phyloP scores from a whole-genome alignment of 1,140 invertebrate species.

The Drosophila simulans region DNA sequence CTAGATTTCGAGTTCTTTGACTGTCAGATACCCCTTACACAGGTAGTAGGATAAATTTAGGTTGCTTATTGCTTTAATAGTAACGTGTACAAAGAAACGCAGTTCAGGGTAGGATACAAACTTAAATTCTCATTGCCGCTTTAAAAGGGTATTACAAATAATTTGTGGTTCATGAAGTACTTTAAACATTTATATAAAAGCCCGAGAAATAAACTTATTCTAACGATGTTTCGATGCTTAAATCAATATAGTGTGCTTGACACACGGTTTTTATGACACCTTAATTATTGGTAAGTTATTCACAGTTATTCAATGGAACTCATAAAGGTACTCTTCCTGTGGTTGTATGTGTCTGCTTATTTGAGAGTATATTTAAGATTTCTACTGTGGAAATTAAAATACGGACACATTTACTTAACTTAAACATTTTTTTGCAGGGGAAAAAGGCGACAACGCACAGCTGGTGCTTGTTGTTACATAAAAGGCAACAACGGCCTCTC shows the following conservation, averaged over 20 bases:
- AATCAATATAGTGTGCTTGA: neutral
- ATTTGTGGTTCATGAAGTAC: no score
- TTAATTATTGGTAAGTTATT: neutral
- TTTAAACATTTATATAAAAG: no score
- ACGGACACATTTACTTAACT: conserved; percentile 17
- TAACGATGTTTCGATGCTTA: no score
- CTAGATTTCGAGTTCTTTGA: no score
- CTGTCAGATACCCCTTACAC: no score
- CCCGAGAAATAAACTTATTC: no score
- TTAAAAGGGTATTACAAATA: no score
- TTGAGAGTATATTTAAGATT: conserved; percentile 38
- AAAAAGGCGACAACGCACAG: conserved; percentile 68
- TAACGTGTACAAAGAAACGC: no score
- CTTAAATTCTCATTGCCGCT: no score
- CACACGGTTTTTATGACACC: neutral
- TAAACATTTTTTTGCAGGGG: conserved; percentile 58
- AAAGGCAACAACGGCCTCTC: conserved; percentile 62
- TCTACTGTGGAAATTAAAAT: conserved; percentile 6
- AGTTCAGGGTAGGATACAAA: no score
- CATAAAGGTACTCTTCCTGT: neutral
- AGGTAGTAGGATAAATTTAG: no score
- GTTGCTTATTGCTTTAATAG: no score
- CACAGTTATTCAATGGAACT: neutral
- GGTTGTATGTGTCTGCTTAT: conserved; percentile 44
- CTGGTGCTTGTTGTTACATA: conserved; percentile 68